These are phyloP conservation scores for Chaitophorus viminalis DNA, from an alignment of 2,888 invertebrate species.

Conservation along the genomic window DNA sequence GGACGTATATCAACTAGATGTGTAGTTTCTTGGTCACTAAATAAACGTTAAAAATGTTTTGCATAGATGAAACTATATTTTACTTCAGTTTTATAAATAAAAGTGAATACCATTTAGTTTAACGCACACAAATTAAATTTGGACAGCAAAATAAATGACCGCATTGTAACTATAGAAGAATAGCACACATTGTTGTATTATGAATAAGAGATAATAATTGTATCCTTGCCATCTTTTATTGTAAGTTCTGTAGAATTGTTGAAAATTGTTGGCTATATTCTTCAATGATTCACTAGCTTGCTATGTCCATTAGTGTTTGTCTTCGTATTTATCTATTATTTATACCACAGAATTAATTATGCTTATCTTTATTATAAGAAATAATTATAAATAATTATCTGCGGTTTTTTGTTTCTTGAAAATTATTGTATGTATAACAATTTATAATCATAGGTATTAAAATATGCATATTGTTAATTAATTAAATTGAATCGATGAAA, in stretches of 20 bases:
- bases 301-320: constrained; percentile 37
- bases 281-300: constrained; percentile 33
- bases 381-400: neutral
- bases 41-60: too few relatives aligned
- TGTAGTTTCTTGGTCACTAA: too few relatives aligned
- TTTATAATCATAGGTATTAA: neutral
- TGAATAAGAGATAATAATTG: constrained; percentile 12
- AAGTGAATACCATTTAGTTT: neutral
- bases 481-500: neutral
- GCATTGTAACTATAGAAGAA: neutral
- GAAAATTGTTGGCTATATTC: constrained; percentile 9
- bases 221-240: constrained; percentile 23
- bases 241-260: neutral
- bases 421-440: constrained; percentile 23
- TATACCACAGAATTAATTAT: constrained; percentile 16
- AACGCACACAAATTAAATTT: neutral
- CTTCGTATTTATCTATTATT: constrained; percentile 20
- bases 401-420: neutral
- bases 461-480: neutral
- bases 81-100: neutral
- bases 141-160: constrained; percentile 10
- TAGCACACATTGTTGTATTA: neutral
- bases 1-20: too few relatives aligned
- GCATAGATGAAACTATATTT: too few relatives aligned
- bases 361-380: constrained; percentile 12